Base-by-base conservation (phyloP, 2,113 vertebrate genomes). In the Protobothrops mucrosquamatus region DNA sequence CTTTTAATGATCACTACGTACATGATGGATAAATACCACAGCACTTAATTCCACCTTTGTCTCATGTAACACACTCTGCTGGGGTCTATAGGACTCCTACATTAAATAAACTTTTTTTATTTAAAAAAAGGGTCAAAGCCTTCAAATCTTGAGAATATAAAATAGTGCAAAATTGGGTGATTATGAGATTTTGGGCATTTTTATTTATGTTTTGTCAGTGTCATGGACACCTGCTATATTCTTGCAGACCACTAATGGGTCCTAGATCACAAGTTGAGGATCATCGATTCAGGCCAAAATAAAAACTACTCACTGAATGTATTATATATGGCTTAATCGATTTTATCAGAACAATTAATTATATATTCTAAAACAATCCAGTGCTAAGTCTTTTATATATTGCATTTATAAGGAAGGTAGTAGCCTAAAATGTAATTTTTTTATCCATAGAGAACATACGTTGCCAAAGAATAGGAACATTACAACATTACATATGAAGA, bases 381-480 rank as follows among this genome's bases (percentile, higher is more conserved):
- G 96, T 95, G 92, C 59, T 1, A 64, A 87, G 24, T 96, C 87
- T 61, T 96, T 92, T 94, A 88, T 96, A 95, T 95, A 96, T 54
- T 97, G 96, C 97, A 97, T 98, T 97, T 97, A 97, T 97, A 97
- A 89, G 95, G 96, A 96, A 97, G 95, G 96, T 96, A 95, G 55
- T 96, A 95, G 97, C 97, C 96, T 95, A 93, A 97, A 95, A 97
- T 97, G 97, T 96, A 98, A 95, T 96, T 95, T 96, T 95, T 90
- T 97, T 97, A 94, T 96, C 94, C 94, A 96, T 96, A 95, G 96
- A 93, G 94, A 97, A 97, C 94, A 93, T 96, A 97, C 95, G 96
- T 96, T 89, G 94, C 94, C 97, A 15, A 96, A 94, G 95, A 96
- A 94, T 93, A 96, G 96, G 96, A 97, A 97, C 96, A 93, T 97